Base-by-base conservation (phyloP, 2,797 vertebrate species). In the Delichon dasypus region DNA sequence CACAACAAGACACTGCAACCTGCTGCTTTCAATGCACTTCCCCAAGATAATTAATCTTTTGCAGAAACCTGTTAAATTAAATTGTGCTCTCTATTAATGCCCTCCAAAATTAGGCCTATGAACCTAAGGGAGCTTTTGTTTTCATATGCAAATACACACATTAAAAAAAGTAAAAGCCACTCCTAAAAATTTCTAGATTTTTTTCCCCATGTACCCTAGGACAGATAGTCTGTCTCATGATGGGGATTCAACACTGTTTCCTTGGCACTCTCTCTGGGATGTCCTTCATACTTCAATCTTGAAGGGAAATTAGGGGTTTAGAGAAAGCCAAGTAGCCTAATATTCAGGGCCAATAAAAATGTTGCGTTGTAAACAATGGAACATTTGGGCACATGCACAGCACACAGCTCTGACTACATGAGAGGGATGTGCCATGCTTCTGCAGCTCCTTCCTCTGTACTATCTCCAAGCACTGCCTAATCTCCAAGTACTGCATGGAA, bases 161-260 rank as follows among this genome's bases (percentile, higher is more conserved):
- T 25, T 5, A 21, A 22, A 65, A 36, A 68, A 82, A 30, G 20
- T 57, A 77, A 75, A 82, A 79, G 29, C 34, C 8, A 34, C 36
- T 92, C 85, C n/a, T 48, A 91, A 93, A 65, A 11, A 48, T 67
- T 85, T 78, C 40, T 76, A 58, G 74, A 48, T 30, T 62, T 91
- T 20, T 82, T 72, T n/a, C 84, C 18, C 40, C 40, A 12, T 7
- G 40, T 53, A 67, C 11, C 13, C 20, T 42, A 74, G 18, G 9
- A 55, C 48, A 88, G 55, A 66, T 20, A 81, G 75, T 45, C 75
- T 34, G 21, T 34, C 36, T 60, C 30, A 38, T 20, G 23, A 62
- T n/a, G 11, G 16, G 25, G 47, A 64, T 68, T 60, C 30, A 51
- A 44, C 45, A 32, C 16, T 45, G 58, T 89, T 85, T 93, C 40